Percentiles rank a stretch among this genome's conserved stretches.
Conservation (phyloP, 2,888 invertebrate genomes). For the Cryptus armator region DNA sequence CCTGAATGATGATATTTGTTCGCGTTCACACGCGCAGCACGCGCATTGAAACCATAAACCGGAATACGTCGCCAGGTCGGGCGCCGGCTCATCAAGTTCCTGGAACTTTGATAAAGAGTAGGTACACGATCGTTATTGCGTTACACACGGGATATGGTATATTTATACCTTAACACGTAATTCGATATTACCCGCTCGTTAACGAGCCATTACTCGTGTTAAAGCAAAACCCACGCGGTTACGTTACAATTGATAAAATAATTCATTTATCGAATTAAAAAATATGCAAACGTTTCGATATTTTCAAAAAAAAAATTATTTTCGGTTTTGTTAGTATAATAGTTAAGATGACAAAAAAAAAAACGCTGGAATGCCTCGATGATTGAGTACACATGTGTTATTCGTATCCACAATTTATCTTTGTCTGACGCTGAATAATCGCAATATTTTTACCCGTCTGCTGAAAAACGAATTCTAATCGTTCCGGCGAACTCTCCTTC, state of each 20-base stretch:
- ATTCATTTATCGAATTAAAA: not conserved
- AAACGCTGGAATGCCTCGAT: too few relatives aligned
- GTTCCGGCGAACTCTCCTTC: not conserved
- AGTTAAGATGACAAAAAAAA: too few relatives aligned
- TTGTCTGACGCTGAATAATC: not conserved
- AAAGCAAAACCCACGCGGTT: not conserved
- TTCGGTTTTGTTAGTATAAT: too few relatives aligned
- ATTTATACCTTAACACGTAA: conserved; percentile 39
- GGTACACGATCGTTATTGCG: conserved; percentile 40
- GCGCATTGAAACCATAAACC: not conserved
- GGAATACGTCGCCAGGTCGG: not conserved
- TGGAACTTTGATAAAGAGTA: conserved; percentile 18
- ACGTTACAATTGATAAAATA: not conserved
- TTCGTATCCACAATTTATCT: not conserved
- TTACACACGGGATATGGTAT: conserved; percentile 9
- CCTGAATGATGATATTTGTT: not conserved
- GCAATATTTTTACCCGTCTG: not conserved
- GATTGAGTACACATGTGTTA: too few relatives aligned
- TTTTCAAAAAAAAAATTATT: not conserved
- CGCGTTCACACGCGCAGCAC: not conserved
- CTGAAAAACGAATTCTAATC: too few relatives aligned
- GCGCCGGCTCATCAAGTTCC: conserved; percentile 21
- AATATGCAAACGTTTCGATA: not conserved
- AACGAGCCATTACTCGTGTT: conserved; percentile 41
- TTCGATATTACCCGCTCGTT: conserved; percentile 45